Base-by-base conservation (phyloP, 2,113 vertebrate genomes). In the Atherinomorus stipes region DNA sequence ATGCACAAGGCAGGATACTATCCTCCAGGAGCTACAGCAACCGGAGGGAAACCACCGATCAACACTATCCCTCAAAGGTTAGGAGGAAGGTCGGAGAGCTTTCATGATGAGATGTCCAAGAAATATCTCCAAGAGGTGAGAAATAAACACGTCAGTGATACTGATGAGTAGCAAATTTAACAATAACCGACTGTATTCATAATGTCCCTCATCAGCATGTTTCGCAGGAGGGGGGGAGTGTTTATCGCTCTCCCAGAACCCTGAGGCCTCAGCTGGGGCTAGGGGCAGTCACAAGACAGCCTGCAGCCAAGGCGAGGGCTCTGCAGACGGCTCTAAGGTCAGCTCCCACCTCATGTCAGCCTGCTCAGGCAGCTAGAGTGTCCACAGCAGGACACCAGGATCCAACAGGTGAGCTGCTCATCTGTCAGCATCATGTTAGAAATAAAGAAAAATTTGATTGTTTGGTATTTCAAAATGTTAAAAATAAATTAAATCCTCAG, bases 261-360 rank as follows among this genome's bases (percentile, higher is more conserved):
- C 91, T 96, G 25, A 95, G 95, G 83, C 97, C 98, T 64, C 98
- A 99, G 89, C 31, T 98, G 45, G 97, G 98, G 18, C 85, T 99
- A 67, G 96, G 96, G 0, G 96, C 95, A 0, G 94, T 98, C 85
- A 96, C 94, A 70, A 94, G 96, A 71, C 89, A 97, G 61, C 96
- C 97, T 0, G 93, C 95, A 45, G 86, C 96, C 45, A 98, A 96
- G 84, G 93, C 89, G 69, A 96, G 96, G 87, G 93, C 94, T 81
- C 92, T 95, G 40, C 95, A 96, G 4, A 84, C 94, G 0, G 95
- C 94, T 89, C 97, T 96, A 25, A 95, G 95, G 71, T 93, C 96
- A 59, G 83, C 93, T 0, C 79, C 85, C 1, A 89, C 92, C 74
- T 84, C 94, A 44, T 93, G 94, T 58, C 94, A 96, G 3, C 90